Evolutionary conservation across 2,113 vertebrate species (phyloP), one percentile per base, ranked within the genome.

Genomic region (Meriones unguiculatus): DNA sequence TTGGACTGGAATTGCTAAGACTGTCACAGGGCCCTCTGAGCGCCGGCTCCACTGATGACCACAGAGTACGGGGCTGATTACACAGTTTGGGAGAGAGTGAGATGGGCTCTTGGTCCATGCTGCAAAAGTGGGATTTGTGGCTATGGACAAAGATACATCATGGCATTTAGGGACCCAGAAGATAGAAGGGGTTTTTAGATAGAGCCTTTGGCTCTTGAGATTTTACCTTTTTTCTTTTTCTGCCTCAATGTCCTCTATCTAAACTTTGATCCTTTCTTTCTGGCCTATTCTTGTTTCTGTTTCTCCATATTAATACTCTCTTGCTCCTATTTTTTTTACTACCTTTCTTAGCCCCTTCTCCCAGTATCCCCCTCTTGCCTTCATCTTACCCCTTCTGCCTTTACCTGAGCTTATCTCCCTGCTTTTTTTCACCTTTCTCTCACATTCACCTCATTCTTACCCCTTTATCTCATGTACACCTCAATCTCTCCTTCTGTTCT

Each of bases 171-270:
- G 25, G n/a, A 14, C 22, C 76, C 50, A 76, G 75, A 94, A 89
- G 78, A 81, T 78, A 57, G 69, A 46, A 15, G 7, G 0, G 1
- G 35, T 75, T 81, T 46, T 84, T 28, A 88, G 32, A 52, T 62
- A 8, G 30, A 35, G 7, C 46, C 86, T 25, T 93, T 78, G 20
- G 41, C 75, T 70, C 22, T 93, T 38, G 17, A 54, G 35, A 87
- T 75, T 84, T 87, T 30, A 32, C 87, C 46, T 46, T 46, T 46
- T 93, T 92, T 88, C 75, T 95, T 96, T 89, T 78, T 50, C 57
- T 92, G 38, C 38, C 41, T 94, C 65, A 35, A 10, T 81, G 11
- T 3, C 9, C 13, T 76, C 46, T 22, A 87, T 86, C 28, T 87
- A 59, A 38, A 69, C 28, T 92, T 72, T 62, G n/a, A 32, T 57